phyloP scores from a whole-genome alignment of 2,888 invertebrate species.

The Andrena bicolor region DNA sequence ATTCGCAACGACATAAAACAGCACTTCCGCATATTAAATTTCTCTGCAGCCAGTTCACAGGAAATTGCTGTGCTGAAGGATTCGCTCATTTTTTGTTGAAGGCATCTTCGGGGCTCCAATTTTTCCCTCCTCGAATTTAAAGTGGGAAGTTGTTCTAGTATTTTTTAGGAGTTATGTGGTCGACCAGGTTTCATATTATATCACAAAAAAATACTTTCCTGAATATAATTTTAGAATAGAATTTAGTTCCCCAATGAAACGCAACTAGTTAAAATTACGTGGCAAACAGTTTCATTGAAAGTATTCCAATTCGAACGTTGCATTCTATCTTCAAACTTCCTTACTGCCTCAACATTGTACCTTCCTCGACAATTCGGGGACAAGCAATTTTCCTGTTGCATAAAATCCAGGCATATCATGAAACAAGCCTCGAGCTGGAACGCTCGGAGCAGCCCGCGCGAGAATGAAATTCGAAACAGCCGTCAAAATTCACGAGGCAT shows the following conservation, averaged over 20 bases:
- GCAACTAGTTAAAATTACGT: not conserved
- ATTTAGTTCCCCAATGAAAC: not conserved
- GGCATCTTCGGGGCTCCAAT: not conserved
- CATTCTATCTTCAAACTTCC: not conserved
- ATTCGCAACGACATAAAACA: constrained; percentile 45
- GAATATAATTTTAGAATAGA: not conserved
- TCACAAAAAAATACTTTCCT: not conserved
- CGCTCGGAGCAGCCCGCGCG: too few relatives aligned
- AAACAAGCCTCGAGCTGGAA: not conserved
- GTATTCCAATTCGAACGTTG: not conserved
- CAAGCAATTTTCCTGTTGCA: not conserved
- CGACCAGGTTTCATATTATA: too few relatives aligned
- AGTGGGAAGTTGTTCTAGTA: not conserved
- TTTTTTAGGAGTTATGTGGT: too few relatives aligned
- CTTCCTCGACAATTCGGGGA: not conserved
- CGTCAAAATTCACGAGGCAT: constrained; percentile 3
- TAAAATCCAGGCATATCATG: not conserved
- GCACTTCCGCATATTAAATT: constrained; percentile 48
- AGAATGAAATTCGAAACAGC: not conserved
- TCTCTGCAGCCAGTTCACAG: not conserved
- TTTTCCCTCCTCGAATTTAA: not conserved
- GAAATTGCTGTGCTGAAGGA: constrained; percentile 26
- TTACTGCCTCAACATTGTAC: not conserved
- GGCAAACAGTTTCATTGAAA: not conserved
- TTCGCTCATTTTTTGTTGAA: not conserved